A percentile compares a stretch with the other conserved stretches of the same genome.
These are phyloP conservation scores for Pristionchus maxplancki DNA, from an alignment of 2,888 invertebrate genomes.

Conservation along the genomic window DNA sequence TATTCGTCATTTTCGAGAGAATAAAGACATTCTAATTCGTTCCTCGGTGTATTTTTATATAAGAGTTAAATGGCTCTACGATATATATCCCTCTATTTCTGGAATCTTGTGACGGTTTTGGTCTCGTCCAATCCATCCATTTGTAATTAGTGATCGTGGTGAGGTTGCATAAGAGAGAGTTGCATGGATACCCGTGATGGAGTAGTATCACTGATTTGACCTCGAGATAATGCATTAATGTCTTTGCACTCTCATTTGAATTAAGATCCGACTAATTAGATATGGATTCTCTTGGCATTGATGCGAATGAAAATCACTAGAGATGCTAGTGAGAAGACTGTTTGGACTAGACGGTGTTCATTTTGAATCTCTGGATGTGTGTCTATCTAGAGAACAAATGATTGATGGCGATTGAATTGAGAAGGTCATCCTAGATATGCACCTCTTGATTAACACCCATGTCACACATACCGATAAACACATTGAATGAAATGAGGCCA, in stretches of 20 bases:
- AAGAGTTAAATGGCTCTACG: background rate
- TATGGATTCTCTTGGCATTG: background rate
- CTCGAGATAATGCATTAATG: slow-evolving; percentile 18
- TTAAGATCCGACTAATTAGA: background rate
- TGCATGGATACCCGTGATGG: background rate
- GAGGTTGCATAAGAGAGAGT: background rate
- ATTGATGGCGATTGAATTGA: slow-evolving; percentile 22
- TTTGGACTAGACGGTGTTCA: background rate
- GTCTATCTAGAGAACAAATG: background rate
- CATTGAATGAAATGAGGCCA: background rate
- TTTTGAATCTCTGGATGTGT: background rate
- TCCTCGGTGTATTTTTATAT: background rate
- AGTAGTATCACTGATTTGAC: slow-evolving; percentile 36
- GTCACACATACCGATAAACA: background rate
- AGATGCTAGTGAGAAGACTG: background rate
- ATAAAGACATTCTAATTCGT: background rate
- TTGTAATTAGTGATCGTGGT: background rate
- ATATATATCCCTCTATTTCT: background rate
- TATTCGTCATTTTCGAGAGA: background rate
- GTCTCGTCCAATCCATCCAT: background rate
- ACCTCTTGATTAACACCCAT: slow-evolving; percentile 9
- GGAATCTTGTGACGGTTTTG: background rate
- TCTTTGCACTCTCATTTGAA: background rate
- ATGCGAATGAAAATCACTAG: background rate
- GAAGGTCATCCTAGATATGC: slow-evolving; percentile 9